These are phyloP conservation scores for Blastobasis lacticolella DNA, from an alignment of 2,888 invertebrate species.

Conservation along the genomic window DNA sequence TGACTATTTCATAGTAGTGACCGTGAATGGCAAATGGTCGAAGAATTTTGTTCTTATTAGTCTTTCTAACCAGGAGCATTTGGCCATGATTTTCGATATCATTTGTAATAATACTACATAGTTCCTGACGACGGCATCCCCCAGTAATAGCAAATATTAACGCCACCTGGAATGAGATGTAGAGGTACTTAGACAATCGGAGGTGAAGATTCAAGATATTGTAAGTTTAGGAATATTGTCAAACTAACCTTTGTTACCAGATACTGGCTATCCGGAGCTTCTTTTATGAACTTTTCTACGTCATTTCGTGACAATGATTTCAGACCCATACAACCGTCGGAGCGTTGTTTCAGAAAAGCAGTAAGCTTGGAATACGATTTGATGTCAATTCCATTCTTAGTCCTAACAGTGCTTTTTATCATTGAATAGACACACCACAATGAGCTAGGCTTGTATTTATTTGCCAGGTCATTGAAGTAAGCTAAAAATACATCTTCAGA, in stretches of 20 bases:
- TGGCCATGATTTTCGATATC: slow-evolving; percentile 12
- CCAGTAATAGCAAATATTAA: slow-evolving; percentile 16
- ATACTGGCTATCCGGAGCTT: slow-evolving; percentile 13
- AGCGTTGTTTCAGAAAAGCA: slow-evolving; percentile 10
- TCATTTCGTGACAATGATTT: slow-evolving; percentile 12
- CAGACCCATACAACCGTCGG: slow-evolving; percentile 8
- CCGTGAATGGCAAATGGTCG: slow-evolving; percentile 10
- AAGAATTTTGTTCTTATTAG: slow-evolving; percentile 12
- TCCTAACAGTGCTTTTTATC: slow-evolving; percentile 12
- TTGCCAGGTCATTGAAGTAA: slow-evolving; percentile 11
- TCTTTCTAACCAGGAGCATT: slow-evolving; percentile 7
- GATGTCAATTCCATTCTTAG: slow-evolving; percentile 11
- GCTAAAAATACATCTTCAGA: slow-evolving; percentile 13
- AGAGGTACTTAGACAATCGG: neutral
- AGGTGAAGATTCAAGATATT: neutral
- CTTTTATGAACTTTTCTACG: slow-evolving; percentile 14
- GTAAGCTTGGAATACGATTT: slow-evolving; percentile 10
- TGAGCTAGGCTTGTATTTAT: slow-evolving; percentile 8
- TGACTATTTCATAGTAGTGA: slow-evolving; percentile 4
- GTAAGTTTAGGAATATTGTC: neutral
- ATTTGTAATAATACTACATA: slow-evolving; percentile 6
- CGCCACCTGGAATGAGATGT: slow-evolving; percentile 8
- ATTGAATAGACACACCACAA: slow-evolving; percentile 15
- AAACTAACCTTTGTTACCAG: slow-evolving; percentile 10
- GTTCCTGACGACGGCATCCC: slow-evolving; percentile 8